These are phyloP conservation scores for Palythoa grandiflora DNA, from an alignment of 92 coral and sea anemone species.

Conservation along the genomic window DNA sequence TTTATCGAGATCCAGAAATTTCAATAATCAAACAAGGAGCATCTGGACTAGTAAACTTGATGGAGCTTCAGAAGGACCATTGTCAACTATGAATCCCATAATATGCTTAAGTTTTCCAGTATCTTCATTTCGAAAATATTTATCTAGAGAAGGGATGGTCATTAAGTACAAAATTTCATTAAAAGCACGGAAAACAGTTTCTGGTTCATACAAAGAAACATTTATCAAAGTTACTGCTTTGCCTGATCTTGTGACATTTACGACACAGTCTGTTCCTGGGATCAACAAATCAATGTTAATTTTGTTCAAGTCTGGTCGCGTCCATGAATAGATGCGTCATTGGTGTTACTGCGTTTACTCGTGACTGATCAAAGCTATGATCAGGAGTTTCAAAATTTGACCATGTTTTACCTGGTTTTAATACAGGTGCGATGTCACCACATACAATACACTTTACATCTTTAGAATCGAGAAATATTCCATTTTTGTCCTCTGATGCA, in stretches of 20 bases:
- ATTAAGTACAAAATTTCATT: conserved; percentile 67
- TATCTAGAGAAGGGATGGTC: conserved; percentile 63
- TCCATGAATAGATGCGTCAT: conserved; percentile 57
- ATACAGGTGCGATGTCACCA: not conserved
- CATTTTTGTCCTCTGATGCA: conserved; percentile 53
- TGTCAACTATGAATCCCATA: conserved; percentile 63
- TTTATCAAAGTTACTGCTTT: conserved; percentile 64
- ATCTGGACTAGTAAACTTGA: too few species aligned
- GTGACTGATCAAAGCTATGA: conserved; percentile 61
- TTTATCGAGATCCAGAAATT: too few species aligned
- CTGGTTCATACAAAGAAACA: conserved; percentile 66
- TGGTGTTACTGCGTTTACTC: conserved; percentile 59
- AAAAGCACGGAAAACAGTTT: conserved; percentile 58
- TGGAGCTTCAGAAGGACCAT: conserved; percentile 30
- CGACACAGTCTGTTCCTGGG: conserved; percentile 5
- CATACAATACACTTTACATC: conserved; percentile 10
- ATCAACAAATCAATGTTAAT: not conserved
- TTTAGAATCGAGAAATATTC: conserved; percentile 61
- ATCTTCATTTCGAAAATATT: conserved; percentile 56
- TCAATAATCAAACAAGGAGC: too few species aligned
- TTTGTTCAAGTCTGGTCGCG: not conserved
- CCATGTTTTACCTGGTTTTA: conserved; percentile 17
- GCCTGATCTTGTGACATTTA: conserved; percentile 64
- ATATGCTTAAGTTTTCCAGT: conserved; percentile 59
- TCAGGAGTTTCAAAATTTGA: conserved; percentile 47